Percentiles rank a stretch among this genome's conserved stretches.
Conservation (phyloP, 2,888 invertebrate genomes). For the Chesias legatella region DNA sequence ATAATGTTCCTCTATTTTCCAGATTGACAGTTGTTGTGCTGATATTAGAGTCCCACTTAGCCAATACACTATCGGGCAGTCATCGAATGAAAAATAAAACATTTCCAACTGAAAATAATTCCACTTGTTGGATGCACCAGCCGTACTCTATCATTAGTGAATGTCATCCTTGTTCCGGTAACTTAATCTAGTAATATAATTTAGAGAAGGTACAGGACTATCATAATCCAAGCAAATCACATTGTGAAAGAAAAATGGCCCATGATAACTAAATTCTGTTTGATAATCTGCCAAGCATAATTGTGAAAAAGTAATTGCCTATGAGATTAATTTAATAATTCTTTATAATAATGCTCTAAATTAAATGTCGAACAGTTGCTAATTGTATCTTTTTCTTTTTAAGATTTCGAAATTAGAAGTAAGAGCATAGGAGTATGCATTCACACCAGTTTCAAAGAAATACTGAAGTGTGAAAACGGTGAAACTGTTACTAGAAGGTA, state of each 20-base stretch:
- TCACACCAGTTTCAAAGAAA: constrained; percentile 91
- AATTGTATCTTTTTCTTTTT: constrained; percentile 1
- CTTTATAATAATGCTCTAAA: neutral
- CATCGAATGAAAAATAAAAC: constrained; percentile 82
- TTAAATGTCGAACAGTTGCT: neutral
- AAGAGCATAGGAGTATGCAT: constrained; percentile 90
- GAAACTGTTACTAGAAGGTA: constrained; percentile 89
- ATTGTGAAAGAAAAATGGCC: too few species aligned
- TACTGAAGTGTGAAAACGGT: constrained; percentile 89
- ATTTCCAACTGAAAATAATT: constrained; percentile 87
- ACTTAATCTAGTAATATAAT: constrained; percentile 2
- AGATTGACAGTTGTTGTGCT: constrained; percentile 90
- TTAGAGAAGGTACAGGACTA: too few species aligned
- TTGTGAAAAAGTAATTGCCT: too few species aligned
- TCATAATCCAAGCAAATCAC: too few species aligned
- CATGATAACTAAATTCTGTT: too few species aligned
- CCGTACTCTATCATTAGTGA: constrained; percentile 85
- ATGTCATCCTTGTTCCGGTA: constrained; percentile 92
- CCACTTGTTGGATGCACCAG: constrained; percentile 88
- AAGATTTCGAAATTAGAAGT: constrained; percentile 90
- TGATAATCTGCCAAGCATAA: too few species aligned
- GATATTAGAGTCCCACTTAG: constrained; percentile 87
- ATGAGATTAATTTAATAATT: too few species aligned
- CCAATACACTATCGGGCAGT: constrained; percentile 78
- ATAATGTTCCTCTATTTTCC: too few species aligned